Evolutionary conservation across 2,113 vertebrate genomes (phyloP).

Genomic region (Bufo gargarizans): DNA sequence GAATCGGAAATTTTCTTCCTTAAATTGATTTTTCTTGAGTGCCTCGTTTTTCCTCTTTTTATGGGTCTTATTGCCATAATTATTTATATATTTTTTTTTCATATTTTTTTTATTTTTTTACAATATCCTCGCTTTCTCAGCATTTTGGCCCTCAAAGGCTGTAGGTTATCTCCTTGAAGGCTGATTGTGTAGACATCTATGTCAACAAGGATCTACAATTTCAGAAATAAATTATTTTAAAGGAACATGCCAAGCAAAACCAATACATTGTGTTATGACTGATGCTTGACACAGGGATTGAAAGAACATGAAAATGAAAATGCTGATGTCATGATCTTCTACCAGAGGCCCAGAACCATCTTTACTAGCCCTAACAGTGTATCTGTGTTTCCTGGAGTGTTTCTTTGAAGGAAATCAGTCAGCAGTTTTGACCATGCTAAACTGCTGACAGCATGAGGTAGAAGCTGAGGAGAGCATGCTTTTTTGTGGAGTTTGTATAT

Average conservation of each 20-base stretch:
- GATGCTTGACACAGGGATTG: too few relatives aligned
- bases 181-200: background rate
- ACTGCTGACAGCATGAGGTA: too few relatives aligned
- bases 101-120: background rate
- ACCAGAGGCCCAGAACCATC: too few relatives aligned
- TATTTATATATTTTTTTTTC: constrained; percentile 37
- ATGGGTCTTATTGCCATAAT: constrained; percentile 18
- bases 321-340: too few relatives aligned
- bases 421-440: too few relatives aligned
- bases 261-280: too few relatives aligned
- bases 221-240: constrained; percentile 13
- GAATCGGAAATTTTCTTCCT: constrained; percentile 52
- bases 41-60: constrained; percentile 15
- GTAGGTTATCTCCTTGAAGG: background rate
- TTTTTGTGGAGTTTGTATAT: too few relatives aligned
- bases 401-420: too few relatives aligned
- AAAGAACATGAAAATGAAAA: too few relatives aligned
- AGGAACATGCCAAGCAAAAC: background rate
- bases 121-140: background rate
- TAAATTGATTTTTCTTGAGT: constrained; percentile 48
- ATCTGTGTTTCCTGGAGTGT: too few relatives aligned
- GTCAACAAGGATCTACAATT: constrained; percentile 5
- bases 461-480: too few relatives aligned
- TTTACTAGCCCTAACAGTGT: too few relatives aligned
- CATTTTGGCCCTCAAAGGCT: constrained; percentile 10